Conservation (phyloP, 2,888 invertebrate species). For the Drosophila nr. medialis region DNA sequence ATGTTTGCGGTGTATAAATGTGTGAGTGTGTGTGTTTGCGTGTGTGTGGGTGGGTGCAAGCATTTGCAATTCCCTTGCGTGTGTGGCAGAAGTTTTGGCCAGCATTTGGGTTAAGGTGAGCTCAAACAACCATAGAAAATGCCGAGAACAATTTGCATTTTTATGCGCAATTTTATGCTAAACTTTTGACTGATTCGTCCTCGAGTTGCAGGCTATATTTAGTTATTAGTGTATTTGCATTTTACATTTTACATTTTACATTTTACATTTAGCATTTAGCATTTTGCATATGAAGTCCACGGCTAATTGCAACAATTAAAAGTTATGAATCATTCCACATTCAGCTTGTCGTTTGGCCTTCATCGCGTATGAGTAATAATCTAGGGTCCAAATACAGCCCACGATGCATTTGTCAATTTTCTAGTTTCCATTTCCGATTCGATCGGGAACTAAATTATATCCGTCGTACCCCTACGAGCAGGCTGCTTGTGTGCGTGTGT, state of each 20-base stretch:
- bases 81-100: constrained; percentile 59
- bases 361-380: constrained; percentile 47
- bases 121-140: constrained; percentile 9
- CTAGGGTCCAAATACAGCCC: constrained; percentile 7
- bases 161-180: constrained; percentile 48
- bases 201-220: constrained; percentile 24
- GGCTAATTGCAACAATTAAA: constrained; percentile 56
- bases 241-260: background rate
- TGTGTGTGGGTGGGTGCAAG: background rate
- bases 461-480: constrained; percentile 33
- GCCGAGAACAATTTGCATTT: constrained; percentile 32
- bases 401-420: constrained; percentile 46
- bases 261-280: constrained; percentile 34
- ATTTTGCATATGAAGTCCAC: constrained; percentile 48
- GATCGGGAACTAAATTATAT: constrained; percentile 70
- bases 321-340: constrained; percentile 46
- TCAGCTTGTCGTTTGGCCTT: background rate
- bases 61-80: constrained; percentile 58
- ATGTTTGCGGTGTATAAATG: background rate
- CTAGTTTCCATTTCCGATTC: constrained; percentile 71
- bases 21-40: background rate
- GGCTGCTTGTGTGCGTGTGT: constrained; percentile 1
- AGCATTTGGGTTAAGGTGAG: constrained; percentile 50
- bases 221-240: constrained; percentile 19
- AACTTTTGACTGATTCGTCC: constrained; percentile 28